These are phyloP conservation scores for Clamator glandarius DNA, from an alignment of 2,797 vertebrate genomes.

Conservation along the genomic window DNA sequence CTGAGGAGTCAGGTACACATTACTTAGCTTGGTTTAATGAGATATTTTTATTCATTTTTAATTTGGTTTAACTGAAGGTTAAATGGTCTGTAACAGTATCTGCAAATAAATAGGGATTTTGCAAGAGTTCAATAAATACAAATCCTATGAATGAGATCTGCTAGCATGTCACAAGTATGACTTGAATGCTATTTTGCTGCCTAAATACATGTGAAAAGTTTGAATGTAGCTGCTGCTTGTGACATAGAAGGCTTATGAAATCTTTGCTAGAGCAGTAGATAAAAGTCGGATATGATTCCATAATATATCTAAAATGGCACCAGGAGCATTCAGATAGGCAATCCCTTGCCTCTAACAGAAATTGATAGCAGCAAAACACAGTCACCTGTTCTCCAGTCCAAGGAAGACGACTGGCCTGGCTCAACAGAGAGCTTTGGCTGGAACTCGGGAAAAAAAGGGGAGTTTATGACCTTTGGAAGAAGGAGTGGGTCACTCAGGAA, in stretches of 20 bases:
- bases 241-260: not conserved
- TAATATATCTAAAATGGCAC: not conserved
- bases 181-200: not conserved
- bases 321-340: not conserved
- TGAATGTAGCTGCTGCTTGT: not conserved
- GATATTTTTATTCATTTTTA: not conserved
- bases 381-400: not conserved
- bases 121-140: not conserved
- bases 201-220: not conserved
- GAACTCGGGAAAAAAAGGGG: no score
- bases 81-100: conserved; percentile 9
- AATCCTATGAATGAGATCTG: not conserved
- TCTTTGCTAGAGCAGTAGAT: not conserved
- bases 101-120: conserved; percentile 6
- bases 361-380: not conserved
- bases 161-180: not conserved
- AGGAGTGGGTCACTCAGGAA: no score
- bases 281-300: not conserved
- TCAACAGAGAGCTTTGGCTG: no score
- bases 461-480: no score
- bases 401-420: no score
- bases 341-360: not conserved
- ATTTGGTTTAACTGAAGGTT: not conserved
- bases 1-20: not conserved
- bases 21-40: not conserved